These are phyloP conservation scores for Formica exsecta DNA, from an alignment of 1,140 invertebrate genomes.

Conservation along the genomic window DNA sequence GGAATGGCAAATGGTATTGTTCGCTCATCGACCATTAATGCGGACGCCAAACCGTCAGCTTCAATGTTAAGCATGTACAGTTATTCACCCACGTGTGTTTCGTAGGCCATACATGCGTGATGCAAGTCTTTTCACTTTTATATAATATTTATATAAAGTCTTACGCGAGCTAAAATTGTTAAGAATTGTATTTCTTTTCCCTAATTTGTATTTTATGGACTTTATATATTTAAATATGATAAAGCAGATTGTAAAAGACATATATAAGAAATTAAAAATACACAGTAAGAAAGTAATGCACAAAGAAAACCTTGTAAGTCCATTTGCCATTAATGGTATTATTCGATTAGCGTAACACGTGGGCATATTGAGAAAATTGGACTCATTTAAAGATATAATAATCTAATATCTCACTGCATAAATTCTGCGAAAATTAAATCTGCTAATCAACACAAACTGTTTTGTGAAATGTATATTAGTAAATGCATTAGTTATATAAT, in stretches of 20 bases:
- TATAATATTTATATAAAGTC: constrained; percentile 31
- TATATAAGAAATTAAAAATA: background rate
- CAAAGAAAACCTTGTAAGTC: background rate
- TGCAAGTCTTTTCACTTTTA: constrained; percentile 15
- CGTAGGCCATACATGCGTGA: constrained; percentile 32
- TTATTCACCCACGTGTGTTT: constrained; percentile 55
- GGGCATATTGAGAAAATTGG: background rate
- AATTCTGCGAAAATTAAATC: constrained; percentile 1
- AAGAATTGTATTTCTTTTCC: background rate
- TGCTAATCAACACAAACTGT: background rate
- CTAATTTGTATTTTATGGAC: too few relatives aligned
- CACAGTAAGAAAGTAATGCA: background rate
- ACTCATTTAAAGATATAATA: background rate
- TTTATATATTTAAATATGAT: background rate
- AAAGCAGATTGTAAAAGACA: background rate
- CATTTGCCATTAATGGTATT: background rate
- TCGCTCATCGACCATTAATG: constrained; percentile 29
- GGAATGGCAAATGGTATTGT: constrained; percentile 45
- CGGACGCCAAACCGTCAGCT: constrained; percentile 21
- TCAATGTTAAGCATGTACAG: constrained; percentile 28
- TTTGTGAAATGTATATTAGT: background rate
- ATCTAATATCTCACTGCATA: background rate
- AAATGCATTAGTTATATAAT: background rate
- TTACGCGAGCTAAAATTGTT: background rate
- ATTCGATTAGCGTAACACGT: constrained; percentile 2